phyloP scores from a whole-genome alignment of 2,888 invertebrate genomes.

The Cephus rjabovi region DNA sequence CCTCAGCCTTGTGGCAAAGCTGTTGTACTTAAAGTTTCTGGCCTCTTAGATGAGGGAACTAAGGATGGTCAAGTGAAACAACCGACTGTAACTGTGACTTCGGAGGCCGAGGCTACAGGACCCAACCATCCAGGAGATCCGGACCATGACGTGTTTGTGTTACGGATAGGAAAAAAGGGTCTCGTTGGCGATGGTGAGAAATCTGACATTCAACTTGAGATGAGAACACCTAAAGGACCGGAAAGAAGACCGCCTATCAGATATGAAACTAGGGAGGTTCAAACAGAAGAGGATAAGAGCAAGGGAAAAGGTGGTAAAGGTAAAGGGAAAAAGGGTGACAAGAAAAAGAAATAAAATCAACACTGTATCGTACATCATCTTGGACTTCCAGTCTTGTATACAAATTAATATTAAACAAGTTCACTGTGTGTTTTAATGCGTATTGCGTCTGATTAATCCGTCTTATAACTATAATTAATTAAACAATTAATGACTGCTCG shows the following conservation, averaged over 20 bases:
- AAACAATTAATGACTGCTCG: not conserved
- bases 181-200: conserved; percentile 77
- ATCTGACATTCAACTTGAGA: conserved; percentile 77
- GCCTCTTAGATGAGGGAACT: conserved; percentile 41
- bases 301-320: conserved; percentile 19
- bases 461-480: not conserved
- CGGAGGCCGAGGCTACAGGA: conserved; percentile 36
- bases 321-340: conserved; percentile 29
- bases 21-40: conserved; percentile 60
- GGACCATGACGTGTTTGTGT: conserved; percentile 78
- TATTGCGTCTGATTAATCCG: not conserved
- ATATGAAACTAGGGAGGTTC: conserved; percentile 76
- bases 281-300: conserved; percentile 68
- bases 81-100: conserved; percentile 50
- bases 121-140: conserved; percentile 67
- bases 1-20: conserved; percentile 48
- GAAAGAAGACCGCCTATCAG: conserved; percentile 71
- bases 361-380: not conserved
- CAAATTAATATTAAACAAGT: not conserved
- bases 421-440: not conserved
- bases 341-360: conserved; percentile 22
- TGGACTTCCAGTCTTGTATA: not conserved
- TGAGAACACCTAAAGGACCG: conserved; percentile 79
- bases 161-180: conserved; percentile 81
- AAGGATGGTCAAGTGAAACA: conserved; percentile 29